phyloP scores from a whole-genome alignment of 2,888 invertebrate species.

The Conchocele bisecta region DNA sequence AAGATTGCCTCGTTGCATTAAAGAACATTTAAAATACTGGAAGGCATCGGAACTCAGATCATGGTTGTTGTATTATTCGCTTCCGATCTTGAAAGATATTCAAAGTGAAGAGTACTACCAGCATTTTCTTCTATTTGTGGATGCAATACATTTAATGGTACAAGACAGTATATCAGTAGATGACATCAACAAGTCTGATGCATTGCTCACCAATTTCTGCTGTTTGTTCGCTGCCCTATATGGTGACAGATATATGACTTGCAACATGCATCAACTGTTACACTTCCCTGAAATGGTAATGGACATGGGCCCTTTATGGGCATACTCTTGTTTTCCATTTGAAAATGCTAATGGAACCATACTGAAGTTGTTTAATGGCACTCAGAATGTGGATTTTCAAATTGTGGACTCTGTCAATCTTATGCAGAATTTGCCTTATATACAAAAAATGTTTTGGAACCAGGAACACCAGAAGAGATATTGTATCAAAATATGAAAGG shows the following conservation, averaged over 20 bases:
- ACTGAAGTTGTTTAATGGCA: constrained; percentile 46
- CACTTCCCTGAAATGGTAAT: constrained; percentile 44
- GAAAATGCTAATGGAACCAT: constrained; percentile 42
- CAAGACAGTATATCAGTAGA: constrained; percentile 22
- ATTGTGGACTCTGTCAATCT: constrained; percentile 37
- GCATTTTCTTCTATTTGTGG: constrained; percentile 46
- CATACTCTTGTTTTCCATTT: constrained; percentile 55
- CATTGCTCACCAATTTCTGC: constrained; percentile 40
- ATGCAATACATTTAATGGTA: constrained; percentile 41
- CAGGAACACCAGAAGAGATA: background rate
- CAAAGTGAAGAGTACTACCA: constrained; percentile 27
- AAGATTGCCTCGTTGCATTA: constrained; percentile 40
- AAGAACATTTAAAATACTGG: constrained; percentile 55
- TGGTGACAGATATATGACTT: constrained; percentile 43
- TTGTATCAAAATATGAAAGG: constrained; percentile 13
- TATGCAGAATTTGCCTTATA: constrained; percentile 32
- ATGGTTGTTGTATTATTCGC: constrained; percentile 57
- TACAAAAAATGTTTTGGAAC: background rate
- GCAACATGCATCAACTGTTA: constrained; percentile 48
- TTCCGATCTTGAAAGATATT: constrained; percentile 39
- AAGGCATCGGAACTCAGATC: constrained; percentile 56
- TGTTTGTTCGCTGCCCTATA: constrained; percentile 40
- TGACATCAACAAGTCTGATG: constrained; percentile 21
- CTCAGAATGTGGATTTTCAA: constrained; percentile 50
- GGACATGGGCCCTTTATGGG: constrained; percentile 53